phyloP scores from a whole-genome alignment of 2,888 invertebrate species.

The Yponomeuta malinellus region DNA sequence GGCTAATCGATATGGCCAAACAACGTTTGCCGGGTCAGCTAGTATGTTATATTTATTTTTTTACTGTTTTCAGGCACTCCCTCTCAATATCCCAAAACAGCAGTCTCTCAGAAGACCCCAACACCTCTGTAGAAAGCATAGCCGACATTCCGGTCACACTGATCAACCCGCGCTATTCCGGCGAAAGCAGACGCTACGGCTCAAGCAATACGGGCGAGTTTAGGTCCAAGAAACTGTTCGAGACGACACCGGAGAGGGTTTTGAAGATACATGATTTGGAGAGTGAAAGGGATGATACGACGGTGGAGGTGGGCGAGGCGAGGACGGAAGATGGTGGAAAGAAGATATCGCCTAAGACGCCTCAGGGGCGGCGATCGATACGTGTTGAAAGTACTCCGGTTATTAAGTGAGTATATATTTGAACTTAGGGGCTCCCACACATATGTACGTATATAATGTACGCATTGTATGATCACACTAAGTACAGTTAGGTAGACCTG shows the following conservation, averaged over 20 bases:
- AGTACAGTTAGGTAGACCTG: no score
- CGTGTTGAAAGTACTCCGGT: conserved; percentile 39
- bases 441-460: no score
- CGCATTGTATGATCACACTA: no score
- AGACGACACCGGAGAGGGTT: background rate
- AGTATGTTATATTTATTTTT: background rate
- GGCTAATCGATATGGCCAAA: no score
- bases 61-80: conserved; percentile 40
- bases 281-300: conserved; percentile 21
- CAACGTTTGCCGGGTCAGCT: no score
- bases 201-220: background rate
- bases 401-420: conserved; percentile 36
- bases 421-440: background rate
- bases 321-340: conserved; percentile 18
- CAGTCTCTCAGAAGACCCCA: conserved; percentile 62
- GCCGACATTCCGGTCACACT: conserved; percentile 63
- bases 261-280: background rate
- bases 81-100: conserved; percentile 62
- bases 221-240: background rate
- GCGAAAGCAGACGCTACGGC: conserved; percentile 22
- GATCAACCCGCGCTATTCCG: conserved; percentile 54
- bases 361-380: conserved; percentile 39
- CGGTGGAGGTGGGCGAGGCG: conserved; percentile 15
- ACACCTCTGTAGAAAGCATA: conserved; percentile 61
- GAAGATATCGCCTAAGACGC: conserved; percentile 39